Conservation (phyloP, 2,797 vertebrate species). For the Tragelaphus oryx region DNA sequence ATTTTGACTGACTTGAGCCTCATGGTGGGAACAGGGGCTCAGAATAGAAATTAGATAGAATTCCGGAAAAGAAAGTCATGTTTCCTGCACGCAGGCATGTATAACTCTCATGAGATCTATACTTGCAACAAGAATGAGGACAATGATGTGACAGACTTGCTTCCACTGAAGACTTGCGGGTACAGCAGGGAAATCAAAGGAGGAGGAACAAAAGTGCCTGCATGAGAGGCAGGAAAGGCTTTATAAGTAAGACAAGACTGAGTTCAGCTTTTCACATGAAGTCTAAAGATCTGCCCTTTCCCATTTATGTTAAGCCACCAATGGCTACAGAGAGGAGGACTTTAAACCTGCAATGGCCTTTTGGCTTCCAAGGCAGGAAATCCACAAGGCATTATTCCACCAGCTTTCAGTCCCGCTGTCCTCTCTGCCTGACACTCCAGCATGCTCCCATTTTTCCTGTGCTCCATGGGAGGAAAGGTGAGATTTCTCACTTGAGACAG, state of each 20-base stretch:
- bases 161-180: background rate
- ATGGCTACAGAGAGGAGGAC: background rate
- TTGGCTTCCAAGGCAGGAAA: background rate
- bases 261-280: background rate
- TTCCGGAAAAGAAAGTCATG: background rate
- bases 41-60: background rate
- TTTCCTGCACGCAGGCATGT: background rate
- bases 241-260: background rate
- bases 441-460: background rate
- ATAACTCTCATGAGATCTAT: background rate
- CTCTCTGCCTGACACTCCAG: background rate
- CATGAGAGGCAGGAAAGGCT: background rate
- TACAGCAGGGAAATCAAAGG: background rate
- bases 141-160: background rate
- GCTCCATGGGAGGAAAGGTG: background rate
- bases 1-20: background rate
- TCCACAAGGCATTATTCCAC: accelerated
- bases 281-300: background rate
- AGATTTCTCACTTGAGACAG: background rate
- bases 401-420: background rate
- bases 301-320: background rate
- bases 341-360: background rate
- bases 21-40: background rate
- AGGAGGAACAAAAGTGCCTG: background rate
- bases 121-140: background rate